Evolutionary conservation across 2,888 invertebrate species (phyloP).

Genomic region (Stramonita haemastoma): DNA sequence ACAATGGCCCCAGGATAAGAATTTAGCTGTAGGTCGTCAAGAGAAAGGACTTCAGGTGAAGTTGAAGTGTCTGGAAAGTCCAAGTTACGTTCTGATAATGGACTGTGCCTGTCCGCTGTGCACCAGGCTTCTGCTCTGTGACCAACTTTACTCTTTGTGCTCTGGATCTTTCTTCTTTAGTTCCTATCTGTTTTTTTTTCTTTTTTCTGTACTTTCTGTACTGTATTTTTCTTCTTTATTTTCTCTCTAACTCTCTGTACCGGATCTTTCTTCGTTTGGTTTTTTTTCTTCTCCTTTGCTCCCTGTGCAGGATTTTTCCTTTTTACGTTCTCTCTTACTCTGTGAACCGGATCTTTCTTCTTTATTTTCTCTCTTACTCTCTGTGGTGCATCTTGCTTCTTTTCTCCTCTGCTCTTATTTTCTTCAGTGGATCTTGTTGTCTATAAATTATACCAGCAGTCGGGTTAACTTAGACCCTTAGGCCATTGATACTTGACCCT

Average conservation of each 20-base stretch:
- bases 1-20: too few relatives aligned
- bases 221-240: background rate
- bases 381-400: too few relatives aligned
- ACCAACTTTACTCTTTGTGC: background rate
- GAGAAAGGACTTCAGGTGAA: too few relatives aligned
- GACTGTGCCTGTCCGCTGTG: background rate
- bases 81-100: background rate
- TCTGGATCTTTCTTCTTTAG: background rate
- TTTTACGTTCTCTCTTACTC: too few relatives aligned
- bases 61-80: background rate
- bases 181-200: too few relatives aligned
- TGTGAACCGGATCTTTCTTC: too few relatives aligned
- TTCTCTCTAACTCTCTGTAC: background rate
- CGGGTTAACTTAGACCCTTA: background rate
- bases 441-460: background rate
- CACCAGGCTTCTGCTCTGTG: too few relatives aligned
- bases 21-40: too few relatives aligned
- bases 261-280: background rate
- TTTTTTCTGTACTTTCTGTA: too few relatives aligned
- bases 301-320: too few relatives aligned
- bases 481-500: background rate
- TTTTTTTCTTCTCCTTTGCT: background rate
- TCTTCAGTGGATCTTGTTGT: background rate
- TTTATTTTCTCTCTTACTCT: too few relatives aligned
- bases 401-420: background rate